Base-by-base conservation (phyloP, 2,113 vertebrate species). In the Zapus hudsonius region DNA sequence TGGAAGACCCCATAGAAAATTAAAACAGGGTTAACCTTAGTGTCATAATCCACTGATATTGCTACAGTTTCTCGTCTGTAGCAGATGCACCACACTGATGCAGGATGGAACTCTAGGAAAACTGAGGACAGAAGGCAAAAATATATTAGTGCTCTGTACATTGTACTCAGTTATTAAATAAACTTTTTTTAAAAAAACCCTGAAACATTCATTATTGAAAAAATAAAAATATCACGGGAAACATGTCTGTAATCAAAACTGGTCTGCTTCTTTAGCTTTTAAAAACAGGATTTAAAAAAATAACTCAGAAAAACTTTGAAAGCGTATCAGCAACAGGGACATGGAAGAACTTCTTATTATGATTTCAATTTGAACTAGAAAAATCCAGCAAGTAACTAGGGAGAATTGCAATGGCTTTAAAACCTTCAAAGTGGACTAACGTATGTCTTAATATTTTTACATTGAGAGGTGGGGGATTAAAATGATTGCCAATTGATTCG, bases 81-180 rank as follows among this genome's bases (percentile, higher is more conserved):
- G 72, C 29, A 64, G 55, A 55, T 33, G 10, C 29, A 61, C 8
- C 38, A 78, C 31, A 66, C 7, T 15, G 69, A 76, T 7, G 10
- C 17, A 87, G 89, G n/a, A 66, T 44, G 20, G 29, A 44, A 44
- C 17, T 55, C 15, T 25, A 36, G 6, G 16, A 33, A 86, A 92
- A 66, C 15, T 12, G 33, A 44, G 1, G 13, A 0, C 5, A 2
- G 5, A 12, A 25, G 27, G 9, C 12, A 6, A 16, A 5, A 70
- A 3, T 52, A 42, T 40, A 66, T 19, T 7, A 19, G 38, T 67
- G 44, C 3, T 72, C 44, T 44, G 5, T 33, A 72, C 17, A 76
- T 72, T 78, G 17, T 42, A 4, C 33, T 82, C 16, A 73, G 22
- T 67, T 83, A 57, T 89, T 72, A 4, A 79, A 38, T 29, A 93